Evolutionary conservation across 2,113 vertebrate species (phyloP).

Genomic region (Rhinogobius similis): DNA sequence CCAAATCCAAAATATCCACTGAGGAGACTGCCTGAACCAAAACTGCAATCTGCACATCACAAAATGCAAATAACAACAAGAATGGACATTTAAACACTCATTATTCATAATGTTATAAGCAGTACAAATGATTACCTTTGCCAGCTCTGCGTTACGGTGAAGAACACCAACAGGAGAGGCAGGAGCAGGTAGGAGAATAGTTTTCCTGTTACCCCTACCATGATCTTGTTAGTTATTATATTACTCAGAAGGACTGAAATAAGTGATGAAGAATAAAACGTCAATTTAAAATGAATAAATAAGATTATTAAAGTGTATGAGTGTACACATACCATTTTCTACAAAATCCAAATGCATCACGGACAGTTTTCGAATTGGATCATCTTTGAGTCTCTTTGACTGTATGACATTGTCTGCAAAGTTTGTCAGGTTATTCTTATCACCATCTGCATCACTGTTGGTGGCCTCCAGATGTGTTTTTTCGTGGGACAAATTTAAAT

Average conservation of each 20-base stretch:
- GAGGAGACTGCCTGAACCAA: slow-evolving; percentile 6
- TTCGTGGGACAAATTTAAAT: not conserved
- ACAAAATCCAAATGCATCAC: slow-evolving; percentile 13
- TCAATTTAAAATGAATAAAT: not conserved
- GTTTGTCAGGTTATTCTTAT: slow-evolving; percentile 10
- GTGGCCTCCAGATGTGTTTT: not conserved
- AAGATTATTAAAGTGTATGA: not conserved
- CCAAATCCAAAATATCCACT: slow-evolving; percentile 47
- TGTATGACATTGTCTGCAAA: not conserved
- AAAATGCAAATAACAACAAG: slow-evolving; percentile 6
- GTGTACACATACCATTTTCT: slow-evolving; percentile 37
- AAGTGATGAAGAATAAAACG: not conserved
- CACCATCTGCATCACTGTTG: slow-evolving; percentile 15
- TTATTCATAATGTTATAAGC: not conserved
- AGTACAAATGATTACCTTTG: slow-evolving; percentile 44
- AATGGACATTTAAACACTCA: not conserved
- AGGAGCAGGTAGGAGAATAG: slow-evolving; percentile 52
- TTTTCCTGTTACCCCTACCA: slow-evolving; percentile 33
- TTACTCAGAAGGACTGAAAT: slow-evolving; percentile 56
- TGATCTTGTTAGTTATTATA: slow-evolving; percentile 29
- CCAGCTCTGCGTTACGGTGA: slow-evolving; percentile 17
- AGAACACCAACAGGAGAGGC: slow-evolving; percentile 37
- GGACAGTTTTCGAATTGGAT: not conserved
- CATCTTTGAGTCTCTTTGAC: not conserved
- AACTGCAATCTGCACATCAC: slow-evolving; percentile 41